These are phyloP conservation scores for Petrolisthes manimaculis DNA, from an alignment of 2,888 invertebrate genomes.

Conservation along the genomic window DNA sequence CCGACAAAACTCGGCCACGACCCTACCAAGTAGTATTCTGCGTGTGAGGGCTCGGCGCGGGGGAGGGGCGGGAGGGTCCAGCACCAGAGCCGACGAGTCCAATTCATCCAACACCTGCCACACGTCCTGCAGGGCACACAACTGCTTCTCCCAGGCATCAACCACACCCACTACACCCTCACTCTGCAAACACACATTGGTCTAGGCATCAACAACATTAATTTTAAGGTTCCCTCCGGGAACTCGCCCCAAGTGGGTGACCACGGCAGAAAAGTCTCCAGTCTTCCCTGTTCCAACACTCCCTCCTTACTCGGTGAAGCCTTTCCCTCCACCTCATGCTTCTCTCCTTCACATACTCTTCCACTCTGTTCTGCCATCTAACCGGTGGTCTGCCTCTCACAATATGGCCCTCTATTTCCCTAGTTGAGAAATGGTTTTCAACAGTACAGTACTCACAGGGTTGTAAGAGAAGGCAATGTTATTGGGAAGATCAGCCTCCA, in stretches of 20 bases:
- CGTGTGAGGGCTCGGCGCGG: background rate
- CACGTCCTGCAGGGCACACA: background rate
- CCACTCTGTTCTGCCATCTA: background rate
- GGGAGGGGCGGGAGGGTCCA: background rate
- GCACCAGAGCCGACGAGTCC: background rate
- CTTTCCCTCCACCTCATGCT: too few species aligned
- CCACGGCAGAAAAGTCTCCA: too few species aligned
- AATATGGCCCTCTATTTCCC: too few species aligned
- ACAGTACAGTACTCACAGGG: conserved; percentile 27
- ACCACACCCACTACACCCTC: background rate
- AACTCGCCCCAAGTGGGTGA: too few species aligned
- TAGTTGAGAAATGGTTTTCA: too few species aligned
- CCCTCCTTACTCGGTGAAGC: too few species aligned
- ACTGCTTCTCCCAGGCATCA: background rate
- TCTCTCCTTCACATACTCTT: too few species aligned
- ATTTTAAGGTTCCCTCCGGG: too few species aligned
- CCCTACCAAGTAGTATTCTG: background rate
- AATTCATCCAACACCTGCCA: background rate
- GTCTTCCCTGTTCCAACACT: too few species aligned
- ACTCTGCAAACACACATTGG: background rate
- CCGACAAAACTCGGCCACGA: too few species aligned
- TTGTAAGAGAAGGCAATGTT: conserved; percentile 34
- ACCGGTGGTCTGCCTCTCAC: background rate
- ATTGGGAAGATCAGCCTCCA: conserved; percentile 48
- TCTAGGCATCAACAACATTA: too few species aligned